Conservation (phyloP, 2,797 vertebrate species). For the Sitta carolinensis region DNA sequence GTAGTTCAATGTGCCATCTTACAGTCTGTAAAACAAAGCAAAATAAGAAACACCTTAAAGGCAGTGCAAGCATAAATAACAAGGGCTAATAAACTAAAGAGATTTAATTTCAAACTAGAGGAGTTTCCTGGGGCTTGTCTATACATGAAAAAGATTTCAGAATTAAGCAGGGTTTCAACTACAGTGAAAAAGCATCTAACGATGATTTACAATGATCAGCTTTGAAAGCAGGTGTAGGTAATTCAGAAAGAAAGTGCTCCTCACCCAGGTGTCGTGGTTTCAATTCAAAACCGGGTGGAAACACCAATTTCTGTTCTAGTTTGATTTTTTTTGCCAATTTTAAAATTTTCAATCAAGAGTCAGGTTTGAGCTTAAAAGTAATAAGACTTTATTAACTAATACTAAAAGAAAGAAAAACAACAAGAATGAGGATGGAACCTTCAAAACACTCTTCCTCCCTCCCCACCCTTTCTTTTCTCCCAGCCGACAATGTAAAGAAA, state of each 20-base stretch:
- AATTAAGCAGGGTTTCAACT: neutral
- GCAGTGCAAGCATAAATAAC: neutral
- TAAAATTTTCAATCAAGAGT: no score
- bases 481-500: no score
- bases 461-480: no score
- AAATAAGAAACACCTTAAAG: neutral
- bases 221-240: neutral
- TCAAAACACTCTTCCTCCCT: no score
- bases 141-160: neutral
- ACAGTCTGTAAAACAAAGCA: slow-evolving; percentile 74
- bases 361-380: no score
- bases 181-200: neutral
- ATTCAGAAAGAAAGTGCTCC: neutral
- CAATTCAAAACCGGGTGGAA: no score
- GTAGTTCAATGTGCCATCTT: slow-evolving; percentile 89
- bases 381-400: no score
- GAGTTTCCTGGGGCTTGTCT: neutral
- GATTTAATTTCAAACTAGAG: neutral
- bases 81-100: neutral
- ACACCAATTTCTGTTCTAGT: no score
- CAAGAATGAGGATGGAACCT: no score
- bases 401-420: no score
- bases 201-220: neutral
- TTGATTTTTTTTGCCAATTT: no score
- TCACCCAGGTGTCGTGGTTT: no score